Evolutionary conservation across 2,113 vertebrate species (phyloP).

Genomic region (Aegotheles bennettii): DNA sequence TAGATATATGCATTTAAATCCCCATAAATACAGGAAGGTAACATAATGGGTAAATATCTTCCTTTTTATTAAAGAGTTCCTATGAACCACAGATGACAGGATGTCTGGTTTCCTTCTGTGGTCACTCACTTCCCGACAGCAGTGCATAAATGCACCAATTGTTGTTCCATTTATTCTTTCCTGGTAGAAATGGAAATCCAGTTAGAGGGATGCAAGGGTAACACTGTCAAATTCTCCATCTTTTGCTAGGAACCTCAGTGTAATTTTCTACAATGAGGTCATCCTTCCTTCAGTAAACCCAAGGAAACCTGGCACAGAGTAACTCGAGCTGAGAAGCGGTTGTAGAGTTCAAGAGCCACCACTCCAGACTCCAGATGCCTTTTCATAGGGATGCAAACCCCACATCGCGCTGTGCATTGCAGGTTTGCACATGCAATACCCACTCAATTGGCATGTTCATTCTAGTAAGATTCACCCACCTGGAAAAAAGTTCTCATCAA

Average conservation of each 20-base stretch:
- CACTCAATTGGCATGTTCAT: background rate
- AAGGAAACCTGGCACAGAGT: background rate
- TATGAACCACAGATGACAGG: background rate
- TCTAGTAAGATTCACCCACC: background rate
- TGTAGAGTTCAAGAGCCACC: background rate
- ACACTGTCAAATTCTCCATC: background rate
- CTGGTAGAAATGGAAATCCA: background rate
- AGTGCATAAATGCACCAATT: background rate
- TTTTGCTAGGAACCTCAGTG: background rate
- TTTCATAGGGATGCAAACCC: background rate
- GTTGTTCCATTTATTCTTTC: background rate
- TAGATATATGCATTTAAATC: background rate
- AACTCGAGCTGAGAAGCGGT: background rate
- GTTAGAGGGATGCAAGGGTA: background rate
- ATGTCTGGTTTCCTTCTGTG: background rate
- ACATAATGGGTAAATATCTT: background rate
- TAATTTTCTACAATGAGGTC: background rate
- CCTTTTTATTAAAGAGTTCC: background rate
- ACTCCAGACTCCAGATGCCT: background rate
- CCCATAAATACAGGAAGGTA: background rate
- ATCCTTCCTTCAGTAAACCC: background rate
- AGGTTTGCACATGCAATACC: background rate
- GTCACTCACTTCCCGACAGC: background rate
- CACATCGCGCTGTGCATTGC: background rate
- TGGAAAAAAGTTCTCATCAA: background rate